Evolutionary conservation across 2,888 invertebrate genomes (phyloP).

Genomic region (Magallana nippona): DNA sequence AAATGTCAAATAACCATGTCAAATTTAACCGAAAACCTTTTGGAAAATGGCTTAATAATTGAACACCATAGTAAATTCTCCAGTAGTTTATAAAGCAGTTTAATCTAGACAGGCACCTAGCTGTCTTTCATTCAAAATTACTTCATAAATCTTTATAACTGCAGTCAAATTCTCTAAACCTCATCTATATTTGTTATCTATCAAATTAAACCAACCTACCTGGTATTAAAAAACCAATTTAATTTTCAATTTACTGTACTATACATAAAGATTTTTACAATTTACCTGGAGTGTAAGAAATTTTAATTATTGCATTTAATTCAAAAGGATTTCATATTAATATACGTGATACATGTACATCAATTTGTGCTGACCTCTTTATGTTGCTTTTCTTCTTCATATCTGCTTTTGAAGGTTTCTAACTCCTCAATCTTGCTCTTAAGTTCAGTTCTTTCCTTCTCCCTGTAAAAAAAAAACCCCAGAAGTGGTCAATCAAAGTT

Average conservation of each 20-base stretch:
- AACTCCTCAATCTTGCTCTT: constrained; percentile 62
- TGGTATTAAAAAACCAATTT: too few species aligned
- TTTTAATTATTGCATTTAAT: neutral
- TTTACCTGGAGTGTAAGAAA: too few species aligned
- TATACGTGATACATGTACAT: neutral
- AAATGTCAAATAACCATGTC: constrained; percentile 1
- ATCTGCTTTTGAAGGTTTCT: constrained; percentile 61
- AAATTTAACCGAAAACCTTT: neutral
- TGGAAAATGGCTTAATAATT: neutral
- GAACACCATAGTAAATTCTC: neutral
- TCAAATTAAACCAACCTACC: too few species aligned
- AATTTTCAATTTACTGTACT: too few species aligned
- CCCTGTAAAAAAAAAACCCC: constrained; percentile 61
- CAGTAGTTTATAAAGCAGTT: neutral
- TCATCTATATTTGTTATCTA: too few species aligned
- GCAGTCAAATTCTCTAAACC: too few species aligned
- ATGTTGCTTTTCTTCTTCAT: constrained; percentile 62
- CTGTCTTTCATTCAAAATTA: too few species aligned
- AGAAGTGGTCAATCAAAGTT: neutral
- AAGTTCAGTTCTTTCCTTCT: constrained; percentile 65
- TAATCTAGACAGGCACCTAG: too few species aligned
- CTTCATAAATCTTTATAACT: too few species aligned
- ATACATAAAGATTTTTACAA: too few species aligned
- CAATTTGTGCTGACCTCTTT: constrained; percentile 57
- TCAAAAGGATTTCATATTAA: neutral